These are phyloP conservation scores for Lathronympha strigana DNA, from an alignment of 2,888 invertebrate genomes.

Conservation along the genomic window DNA sequence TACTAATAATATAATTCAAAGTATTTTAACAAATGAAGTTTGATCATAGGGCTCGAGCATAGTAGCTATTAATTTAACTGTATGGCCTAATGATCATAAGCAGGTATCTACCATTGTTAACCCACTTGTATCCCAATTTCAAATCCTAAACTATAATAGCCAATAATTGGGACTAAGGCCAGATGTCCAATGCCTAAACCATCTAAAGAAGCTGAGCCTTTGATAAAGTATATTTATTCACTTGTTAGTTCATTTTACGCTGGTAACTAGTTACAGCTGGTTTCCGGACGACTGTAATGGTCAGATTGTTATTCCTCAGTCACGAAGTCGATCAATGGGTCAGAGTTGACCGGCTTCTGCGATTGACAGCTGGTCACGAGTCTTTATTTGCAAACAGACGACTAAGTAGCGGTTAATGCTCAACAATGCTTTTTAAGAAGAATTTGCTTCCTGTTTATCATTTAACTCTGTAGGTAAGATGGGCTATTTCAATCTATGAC, in stretches of 20 bases:
- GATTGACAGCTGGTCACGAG: constrained; percentile 53
- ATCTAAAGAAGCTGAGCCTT: constrained; percentile 7
- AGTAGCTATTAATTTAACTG: background rate
- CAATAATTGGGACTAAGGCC: constrained; percentile 55
- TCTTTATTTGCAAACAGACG: constrained; percentile 37
- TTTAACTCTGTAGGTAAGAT: background rate
- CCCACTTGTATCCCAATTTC: constrained; percentile 9
- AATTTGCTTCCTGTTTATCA: constrained; percentile 30
- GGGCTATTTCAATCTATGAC: background rate
- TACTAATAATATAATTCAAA: background rate
- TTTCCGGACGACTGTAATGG: constrained; percentile 62
- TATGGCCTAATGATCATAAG: background rate
- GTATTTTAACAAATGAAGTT: background rate
- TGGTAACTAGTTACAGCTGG: constrained; percentile 53
- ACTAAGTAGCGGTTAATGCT: constrained; percentile 39
- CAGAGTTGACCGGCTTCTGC: constrained; percentile 57
- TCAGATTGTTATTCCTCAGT: constrained; percentile 65
- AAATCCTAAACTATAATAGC: constrained; percentile 32
- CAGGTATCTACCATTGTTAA: background rate
- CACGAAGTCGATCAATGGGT: constrained; percentile 73
- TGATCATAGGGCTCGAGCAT: background rate
- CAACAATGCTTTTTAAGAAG: constrained; percentile 29
- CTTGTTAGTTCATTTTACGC: constrained; percentile 5
- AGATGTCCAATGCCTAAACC: constrained; percentile 47
- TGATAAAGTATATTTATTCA: background rate